Percentiles rank a stretch among this genome's conserved stretches.
Evolutionary conservation across 2,113 vertebrate species (phyloP).

Genomic region (Rhinoderma darwinii): DNA sequence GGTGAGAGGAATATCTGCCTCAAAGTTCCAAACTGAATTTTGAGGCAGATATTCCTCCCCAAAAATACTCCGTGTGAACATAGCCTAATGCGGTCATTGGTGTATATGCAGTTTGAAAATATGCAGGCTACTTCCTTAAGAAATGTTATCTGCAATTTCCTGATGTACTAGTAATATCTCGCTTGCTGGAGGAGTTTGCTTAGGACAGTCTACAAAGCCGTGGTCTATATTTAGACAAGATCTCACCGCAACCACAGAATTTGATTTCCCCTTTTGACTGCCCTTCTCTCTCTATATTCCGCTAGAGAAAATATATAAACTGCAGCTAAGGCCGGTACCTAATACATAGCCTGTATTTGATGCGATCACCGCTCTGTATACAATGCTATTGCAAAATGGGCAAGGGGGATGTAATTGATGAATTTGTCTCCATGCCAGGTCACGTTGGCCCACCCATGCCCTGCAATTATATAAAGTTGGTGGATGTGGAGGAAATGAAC

Average conservation of each 20-base stretch:
- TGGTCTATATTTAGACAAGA: not conserved
- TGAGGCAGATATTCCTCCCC: no score
- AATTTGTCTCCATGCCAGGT: conserved; percentile 71
- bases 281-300: no score
- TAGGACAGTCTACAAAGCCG: not conserved
- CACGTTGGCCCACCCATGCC: conserved; percentile 94
- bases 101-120: not conserved
- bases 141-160: not conserved
- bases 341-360: not conserved
- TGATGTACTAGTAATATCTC: not conserved
- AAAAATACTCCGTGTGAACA: no score
- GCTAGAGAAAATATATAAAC: no score
- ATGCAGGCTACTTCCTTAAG: not conserved
- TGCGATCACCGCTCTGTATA: not conserved
- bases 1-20: no score
- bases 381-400: not conserved
- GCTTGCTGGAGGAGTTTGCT: not conserved
- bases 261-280: no score
- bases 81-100: not conserved
- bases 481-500: conserved; percentile 96
- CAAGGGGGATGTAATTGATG: no score
- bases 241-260: not conserved
- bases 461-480: conserved; percentile 86
- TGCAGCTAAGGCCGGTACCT: no score
- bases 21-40: no score